A percentile compares a stretch with the other conserved stretches of the same genome.
These are phyloP conservation scores for Salarias fasciatus DNA, from an alignment of 2,797 vertebrate species.

Conservation along the genomic window DNA sequence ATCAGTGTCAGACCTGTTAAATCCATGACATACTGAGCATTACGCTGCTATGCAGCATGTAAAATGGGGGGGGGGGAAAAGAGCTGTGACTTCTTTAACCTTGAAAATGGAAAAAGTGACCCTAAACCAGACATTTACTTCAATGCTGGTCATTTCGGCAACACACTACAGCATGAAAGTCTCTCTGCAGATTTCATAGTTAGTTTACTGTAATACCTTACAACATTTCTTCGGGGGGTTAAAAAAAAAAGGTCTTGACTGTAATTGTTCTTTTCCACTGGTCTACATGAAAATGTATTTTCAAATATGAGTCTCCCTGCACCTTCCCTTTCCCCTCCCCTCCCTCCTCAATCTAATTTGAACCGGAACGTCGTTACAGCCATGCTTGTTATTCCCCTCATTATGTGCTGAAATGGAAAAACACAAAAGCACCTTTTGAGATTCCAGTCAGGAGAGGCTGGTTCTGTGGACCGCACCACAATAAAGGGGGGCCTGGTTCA, in stretches of 20 bases:
- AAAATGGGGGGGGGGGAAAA: conserved; percentile 15
- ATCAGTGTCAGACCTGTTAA: conserved; percentile 47
- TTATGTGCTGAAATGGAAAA: conserved; percentile 77
- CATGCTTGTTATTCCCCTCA: conserved; percentile 79
- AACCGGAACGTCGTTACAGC: conserved; percentile 73
- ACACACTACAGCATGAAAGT: conserved; percentile 46
- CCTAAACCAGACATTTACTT: conserved; percentile 48
- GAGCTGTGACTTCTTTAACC: conserved; percentile 47
- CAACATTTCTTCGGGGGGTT: conserved; percentile 49
- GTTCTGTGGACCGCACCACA: conserved; percentile 57
- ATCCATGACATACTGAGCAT: conserved; percentile 36
- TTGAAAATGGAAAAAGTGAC: conserved; percentile 37
- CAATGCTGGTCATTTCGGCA: conserved; percentile 52
- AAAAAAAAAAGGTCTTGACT: conserved; percentile 51
- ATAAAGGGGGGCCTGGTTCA: conserved; percentile 52
- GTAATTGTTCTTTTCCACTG: conserved; percentile 79
- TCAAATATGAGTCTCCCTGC: conserved; percentile 70
- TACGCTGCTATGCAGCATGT: not conserved
- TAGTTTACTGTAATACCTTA: conserved; percentile 63
- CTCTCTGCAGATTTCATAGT: conserved; percentile 55
- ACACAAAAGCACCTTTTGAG: conserved; percentile 76
- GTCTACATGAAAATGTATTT: conserved; percentile 80
- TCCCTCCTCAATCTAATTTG: conserved; percentile 72
- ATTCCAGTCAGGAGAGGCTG: conserved; percentile 70
- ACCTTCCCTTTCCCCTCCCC: conserved; percentile 21